Evolutionary conservation across 1,140 invertebrate genomes (phyloP).

Genomic region (Atopsyche davidsoni): DNA sequence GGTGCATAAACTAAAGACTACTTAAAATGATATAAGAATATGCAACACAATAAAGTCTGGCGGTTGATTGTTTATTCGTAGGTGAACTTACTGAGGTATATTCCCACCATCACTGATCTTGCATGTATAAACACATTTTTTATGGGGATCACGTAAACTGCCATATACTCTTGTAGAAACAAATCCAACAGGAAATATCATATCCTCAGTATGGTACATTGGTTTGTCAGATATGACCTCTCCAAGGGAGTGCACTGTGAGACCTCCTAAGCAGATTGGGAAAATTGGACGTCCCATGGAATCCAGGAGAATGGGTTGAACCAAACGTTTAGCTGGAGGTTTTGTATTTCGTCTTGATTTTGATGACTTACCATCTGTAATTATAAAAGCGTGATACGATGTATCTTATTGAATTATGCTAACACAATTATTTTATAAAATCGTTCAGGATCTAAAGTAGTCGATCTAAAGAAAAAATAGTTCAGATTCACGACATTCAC

Average conservation of each 20-base stretch:
- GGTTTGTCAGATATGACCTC: constrained; percentile 65
- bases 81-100: constrained; percentile 59
- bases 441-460: no score
- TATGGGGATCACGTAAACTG: constrained; percentile 61
- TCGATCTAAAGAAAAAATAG: no score
- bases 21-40: no score
- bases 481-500: not conserved
- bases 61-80: no score
- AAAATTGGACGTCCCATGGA: constrained; percentile 63
- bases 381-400: not conserved
- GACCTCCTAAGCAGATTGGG: constrained; percentile 64
- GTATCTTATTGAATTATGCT: no score
- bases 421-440: no score
- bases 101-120: constrained; percentile 70
- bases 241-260: constrained; percentile 72
- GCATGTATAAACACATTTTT: constrained; percentile 76
- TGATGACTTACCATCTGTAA: constrained; percentile 22
- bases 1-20: no score
- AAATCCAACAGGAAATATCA: constrained; percentile 76
- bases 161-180: constrained; percentile 73
- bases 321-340: constrained; percentile 44
- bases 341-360: constrained; percentile 32
- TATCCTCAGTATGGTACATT: constrained; percentile 65
- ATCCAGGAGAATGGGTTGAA: constrained; percentile 63
- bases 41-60: not conserved